Conservation (phyloP, 2,888 invertebrate species). For the Branchellion lobata region DNA sequence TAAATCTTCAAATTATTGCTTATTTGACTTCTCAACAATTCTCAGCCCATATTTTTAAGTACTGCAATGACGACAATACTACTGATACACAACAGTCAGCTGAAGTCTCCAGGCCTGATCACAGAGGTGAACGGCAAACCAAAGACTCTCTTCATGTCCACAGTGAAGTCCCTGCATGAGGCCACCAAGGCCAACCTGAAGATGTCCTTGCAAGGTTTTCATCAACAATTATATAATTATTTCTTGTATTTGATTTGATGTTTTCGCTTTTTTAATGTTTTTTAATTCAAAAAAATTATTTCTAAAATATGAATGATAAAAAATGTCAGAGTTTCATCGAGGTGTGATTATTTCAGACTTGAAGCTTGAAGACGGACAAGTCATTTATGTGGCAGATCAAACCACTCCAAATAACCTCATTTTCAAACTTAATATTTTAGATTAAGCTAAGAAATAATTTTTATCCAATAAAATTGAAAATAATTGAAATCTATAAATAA, state of each 20-base stretch:
- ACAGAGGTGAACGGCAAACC: conserved; percentile 76
- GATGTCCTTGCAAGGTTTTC: conserved; percentile 75
- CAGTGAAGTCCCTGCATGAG: conserved; percentile 86
- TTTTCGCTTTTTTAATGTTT: background rate
- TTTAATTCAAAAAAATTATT: background rate
- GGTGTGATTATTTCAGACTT: conserved; percentile 76
- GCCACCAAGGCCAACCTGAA: conserved; percentile 83
- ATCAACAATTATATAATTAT: conserved; percentile 21
- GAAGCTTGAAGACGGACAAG: conserved; percentile 78
- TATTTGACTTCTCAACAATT: no score
- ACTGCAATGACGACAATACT: no score
- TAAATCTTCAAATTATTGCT: no score
- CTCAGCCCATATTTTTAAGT: no score
- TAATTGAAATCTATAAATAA: no score
- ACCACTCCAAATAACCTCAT: conserved; percentile 72
- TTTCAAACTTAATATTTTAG: conserved; percentile 56
- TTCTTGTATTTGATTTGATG: background rate
- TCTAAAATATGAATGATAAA: background rate
- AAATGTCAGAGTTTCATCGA: no score
- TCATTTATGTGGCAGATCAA: conserved; percentile 85
- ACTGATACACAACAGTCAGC: conserved; percentile 72
- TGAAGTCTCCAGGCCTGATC: conserved; percentile 80
- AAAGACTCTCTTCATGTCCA: conserved; percentile 89
- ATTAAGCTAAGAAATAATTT: no score
- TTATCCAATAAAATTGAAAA: no score